Evolutionary conservation across 2,113 vertebrate genomes (phyloP).

Genomic region (Odocoileus hemionus): DNA sequence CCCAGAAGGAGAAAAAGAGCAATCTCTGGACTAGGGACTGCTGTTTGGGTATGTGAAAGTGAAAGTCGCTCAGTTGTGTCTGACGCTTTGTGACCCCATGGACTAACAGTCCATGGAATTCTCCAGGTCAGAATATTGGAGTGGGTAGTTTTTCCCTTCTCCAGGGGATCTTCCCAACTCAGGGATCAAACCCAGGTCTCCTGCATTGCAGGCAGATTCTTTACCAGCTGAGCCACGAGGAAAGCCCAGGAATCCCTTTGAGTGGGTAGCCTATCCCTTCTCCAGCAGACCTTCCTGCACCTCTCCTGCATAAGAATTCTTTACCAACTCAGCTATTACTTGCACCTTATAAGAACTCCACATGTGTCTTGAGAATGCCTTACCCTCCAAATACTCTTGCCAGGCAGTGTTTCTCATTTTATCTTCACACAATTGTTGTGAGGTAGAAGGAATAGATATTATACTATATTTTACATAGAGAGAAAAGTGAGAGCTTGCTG

Average conservation of each 20-base stretch:
- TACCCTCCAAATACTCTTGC: background rate
- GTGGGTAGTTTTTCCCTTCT: background rate
- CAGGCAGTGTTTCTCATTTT: background rate
- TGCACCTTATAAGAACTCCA: background rate
- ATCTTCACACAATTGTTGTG: background rate
- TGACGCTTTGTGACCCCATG: background rate
- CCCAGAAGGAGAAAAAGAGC: constrained; percentile 3
- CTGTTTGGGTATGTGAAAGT: background rate
- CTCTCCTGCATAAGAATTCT: background rate
- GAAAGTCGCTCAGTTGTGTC: background rate
- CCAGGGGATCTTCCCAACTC: background rate
- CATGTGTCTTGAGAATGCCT: background rate
- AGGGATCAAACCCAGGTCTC: background rate
- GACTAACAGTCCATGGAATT: background rate
- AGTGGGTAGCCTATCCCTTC: background rate
- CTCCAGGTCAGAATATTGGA: background rate
- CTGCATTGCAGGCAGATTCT: background rate
- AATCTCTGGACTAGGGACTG: background rate
- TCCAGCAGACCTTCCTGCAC: background rate
- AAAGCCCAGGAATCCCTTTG: background rate
- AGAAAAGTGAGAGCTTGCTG: background rate
- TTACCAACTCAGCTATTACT: background rate
- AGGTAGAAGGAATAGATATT: background rate
- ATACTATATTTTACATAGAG: background rate
- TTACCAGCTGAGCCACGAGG: background rate